Percentiles rank a stretch among this genome's conserved stretches.
phyloP scores from a whole-genome alignment of 2,113 vertebrate species.

The Rhea pennata region DNA sequence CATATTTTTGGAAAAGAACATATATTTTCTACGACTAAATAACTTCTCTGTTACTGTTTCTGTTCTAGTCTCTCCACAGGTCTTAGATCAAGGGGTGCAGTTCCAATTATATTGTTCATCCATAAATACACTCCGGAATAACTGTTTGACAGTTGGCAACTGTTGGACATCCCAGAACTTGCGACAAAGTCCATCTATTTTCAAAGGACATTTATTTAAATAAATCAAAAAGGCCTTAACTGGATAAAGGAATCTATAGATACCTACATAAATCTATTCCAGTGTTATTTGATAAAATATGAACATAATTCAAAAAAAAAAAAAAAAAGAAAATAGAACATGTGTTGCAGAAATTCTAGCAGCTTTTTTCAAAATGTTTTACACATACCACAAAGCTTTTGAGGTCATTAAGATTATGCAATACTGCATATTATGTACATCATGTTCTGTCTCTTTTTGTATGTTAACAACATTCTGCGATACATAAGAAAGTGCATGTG shows the following conservation, averaged over 20 bases:
- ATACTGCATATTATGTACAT: rapidly evolving
- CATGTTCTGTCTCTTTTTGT: not conserved
- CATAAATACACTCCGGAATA: not conserved
- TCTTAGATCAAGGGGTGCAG: not conserved
- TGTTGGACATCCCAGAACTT: not conserved
- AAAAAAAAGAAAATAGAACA: not conserved
- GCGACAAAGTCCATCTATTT: not conserved
- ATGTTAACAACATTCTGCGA: not conserved
- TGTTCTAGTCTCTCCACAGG: not conserved
- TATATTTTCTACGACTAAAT: not conserved
- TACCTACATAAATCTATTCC: not conserved
- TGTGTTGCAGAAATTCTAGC: not conserved
- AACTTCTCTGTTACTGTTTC: not conserved
- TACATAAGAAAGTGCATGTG: not conserved
- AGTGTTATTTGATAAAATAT: not conserved
- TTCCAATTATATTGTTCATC: not conserved
- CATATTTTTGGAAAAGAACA: not conserved
- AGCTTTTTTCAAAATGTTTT: not conserved
- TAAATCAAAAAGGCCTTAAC: not conserved
- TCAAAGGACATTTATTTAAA: not conserved
- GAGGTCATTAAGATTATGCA: not conserved
- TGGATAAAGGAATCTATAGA: not conserved
- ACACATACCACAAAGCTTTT: not conserved
- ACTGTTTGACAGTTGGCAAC: not conserved
- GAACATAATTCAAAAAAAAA: not conserved